phyloP scores from a whole-genome alignment of 2,888 invertebrate species.

The Polietes domitor region DNA sequence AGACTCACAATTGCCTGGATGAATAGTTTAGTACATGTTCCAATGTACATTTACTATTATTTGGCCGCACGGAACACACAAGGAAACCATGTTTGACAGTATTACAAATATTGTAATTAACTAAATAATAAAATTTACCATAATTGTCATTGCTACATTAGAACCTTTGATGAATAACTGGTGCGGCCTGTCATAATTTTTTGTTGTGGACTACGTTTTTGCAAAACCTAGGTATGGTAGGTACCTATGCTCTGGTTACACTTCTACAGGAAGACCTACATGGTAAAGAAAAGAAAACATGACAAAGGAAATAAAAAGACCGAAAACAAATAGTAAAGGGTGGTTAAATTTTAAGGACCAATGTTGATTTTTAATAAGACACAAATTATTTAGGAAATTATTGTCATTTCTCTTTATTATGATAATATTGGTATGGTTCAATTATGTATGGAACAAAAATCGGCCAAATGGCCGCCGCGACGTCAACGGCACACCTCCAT shows the following conservation, averaged over 20 bases:
- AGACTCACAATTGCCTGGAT: conserved; percentile 86
- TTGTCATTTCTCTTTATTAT: too few species aligned
- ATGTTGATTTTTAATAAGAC: too few species aligned
- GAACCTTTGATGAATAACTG: conserved; percentile 69
- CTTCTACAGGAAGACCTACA: conserved; percentile 71
- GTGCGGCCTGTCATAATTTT: conserved; percentile 61
- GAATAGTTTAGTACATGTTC: conserved; percentile 88
- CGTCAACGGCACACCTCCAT: too few species aligned
- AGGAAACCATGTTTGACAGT: conserved; percentile 91
- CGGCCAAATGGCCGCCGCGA: too few species aligned
- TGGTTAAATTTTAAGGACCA: too few species aligned
- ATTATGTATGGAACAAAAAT: too few species aligned
- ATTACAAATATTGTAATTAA: conserved; percentile 89
- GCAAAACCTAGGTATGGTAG: conserved; percentile 71
- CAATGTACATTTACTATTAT: conserved; percentile 90
- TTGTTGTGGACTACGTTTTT: conserved; percentile 55
- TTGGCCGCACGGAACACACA: conserved; percentile 84
- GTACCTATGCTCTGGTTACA: conserved; percentile 70
- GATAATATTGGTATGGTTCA: too few species aligned
- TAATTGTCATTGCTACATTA: conserved; percentile 83
- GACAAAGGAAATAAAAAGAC: too few species aligned
- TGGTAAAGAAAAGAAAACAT: conserved; percentile 51
- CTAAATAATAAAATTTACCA: too few species aligned
- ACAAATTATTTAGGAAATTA: too few species aligned
- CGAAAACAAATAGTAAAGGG: too few species aligned